Conservation (phyloP, 2,888 invertebrate species). For the Polia nebulosa region DNA sequence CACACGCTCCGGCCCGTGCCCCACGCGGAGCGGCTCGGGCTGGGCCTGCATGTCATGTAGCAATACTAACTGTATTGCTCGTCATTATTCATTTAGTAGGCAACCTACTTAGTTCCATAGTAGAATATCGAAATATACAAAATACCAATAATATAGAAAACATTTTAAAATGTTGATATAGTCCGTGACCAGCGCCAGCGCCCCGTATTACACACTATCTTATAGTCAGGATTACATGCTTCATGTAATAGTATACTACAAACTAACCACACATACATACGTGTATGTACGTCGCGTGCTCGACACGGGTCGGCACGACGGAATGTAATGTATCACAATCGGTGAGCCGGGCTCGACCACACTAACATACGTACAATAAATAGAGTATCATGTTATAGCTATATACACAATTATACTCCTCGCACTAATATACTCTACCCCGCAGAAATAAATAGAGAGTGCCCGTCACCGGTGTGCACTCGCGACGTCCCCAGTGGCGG, state of each 20-base stretch:
- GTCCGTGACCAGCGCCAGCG: conserved; percentile 59
- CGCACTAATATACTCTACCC: conserved; percentile 57
- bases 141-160: conserved; percentile 24
- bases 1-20: background rate
- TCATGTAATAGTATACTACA: conserved; percentile 55
- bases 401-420: conserved; percentile 59
- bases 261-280: conserved; percentile 54
- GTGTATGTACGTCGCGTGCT: conserved; percentile 46
- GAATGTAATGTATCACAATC: conserved; percentile 76
- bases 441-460: conserved; percentile 56
- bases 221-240: conserved; percentile 55
- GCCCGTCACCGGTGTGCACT: conserved; percentile 28
- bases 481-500: conserved; percentile 28
- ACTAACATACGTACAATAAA: conserved; percentile 63
- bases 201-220: conserved; percentile 47
- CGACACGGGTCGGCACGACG: conserved; percentile 48
- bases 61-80: conserved; percentile 23
- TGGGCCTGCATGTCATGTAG: background rate
- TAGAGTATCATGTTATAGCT: conserved; percentile 63
- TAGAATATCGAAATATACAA: conserved; percentile 47
- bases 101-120: conserved; percentile 5
- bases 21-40: background rate
- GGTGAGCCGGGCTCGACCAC: conserved; percentile 69
- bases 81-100: conserved; percentile 14
- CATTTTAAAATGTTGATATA: conserved; percentile 7